phyloP scores from a whole-genome alignment of 2,888 invertebrate genomes.

The Acanthosepion lycidas region DNA sequence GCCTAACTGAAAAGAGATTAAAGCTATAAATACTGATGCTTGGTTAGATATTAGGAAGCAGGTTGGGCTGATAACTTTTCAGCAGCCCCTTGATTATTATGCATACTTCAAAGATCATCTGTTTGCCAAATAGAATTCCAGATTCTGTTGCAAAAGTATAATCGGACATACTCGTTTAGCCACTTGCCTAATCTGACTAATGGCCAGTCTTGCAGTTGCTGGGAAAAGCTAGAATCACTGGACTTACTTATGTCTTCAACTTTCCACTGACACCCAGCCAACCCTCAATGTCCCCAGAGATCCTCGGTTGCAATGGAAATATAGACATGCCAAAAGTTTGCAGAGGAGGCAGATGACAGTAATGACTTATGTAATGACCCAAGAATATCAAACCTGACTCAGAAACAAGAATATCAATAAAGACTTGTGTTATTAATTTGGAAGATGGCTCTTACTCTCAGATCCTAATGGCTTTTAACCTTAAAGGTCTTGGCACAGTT shows the following conservation, averaged over 20 bases:
- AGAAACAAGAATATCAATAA: not conserved
- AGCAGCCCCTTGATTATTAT: too few species aligned
- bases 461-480: slow-evolving; percentile 8
- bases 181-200: not conserved
- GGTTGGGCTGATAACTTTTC: too few species aligned
- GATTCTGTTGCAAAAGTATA: not conserved
- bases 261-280: not conserved
- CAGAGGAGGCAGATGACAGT: not conserved
- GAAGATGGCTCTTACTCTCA: not conserved
- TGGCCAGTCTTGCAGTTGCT: not conserved
- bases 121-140: not conserved
- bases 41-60: too few species aligned
- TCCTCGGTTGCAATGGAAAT: not conserved
- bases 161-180: not conserved
- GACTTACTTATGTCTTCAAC: not conserved
- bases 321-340: not conserved
- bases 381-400: not conserved
- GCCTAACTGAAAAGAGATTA: too few species aligned
- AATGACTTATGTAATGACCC: slow-evolving; percentile 4
- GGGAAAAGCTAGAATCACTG: not conserved
- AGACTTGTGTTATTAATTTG: slow-evolving; percentile 20
- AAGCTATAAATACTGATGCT: too few species aligned
- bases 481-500: not conserved
- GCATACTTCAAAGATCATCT: not conserved
- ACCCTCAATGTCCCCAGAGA: not conserved